Base-by-base conservation (phyloP, 1,140 invertebrate genomes). In the Diorhabda sublineata region DNA sequence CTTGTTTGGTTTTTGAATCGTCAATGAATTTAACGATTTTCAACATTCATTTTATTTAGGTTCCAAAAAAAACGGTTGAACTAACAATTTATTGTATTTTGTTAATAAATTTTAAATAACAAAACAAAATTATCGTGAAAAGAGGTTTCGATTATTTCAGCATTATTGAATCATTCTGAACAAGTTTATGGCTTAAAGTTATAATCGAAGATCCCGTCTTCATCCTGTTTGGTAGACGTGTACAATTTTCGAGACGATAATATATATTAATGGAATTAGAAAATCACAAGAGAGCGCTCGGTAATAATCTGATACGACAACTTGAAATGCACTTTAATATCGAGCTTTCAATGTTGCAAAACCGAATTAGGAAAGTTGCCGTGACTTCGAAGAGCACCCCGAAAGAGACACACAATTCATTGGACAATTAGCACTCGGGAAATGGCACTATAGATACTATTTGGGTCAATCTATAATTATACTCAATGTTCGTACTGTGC, bases 391-490 rank as follows among this genome's bases (percentile, higher is more conserved):
- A 62, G 64, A 70, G 64, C 56, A 45, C 52, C 60, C 47, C 47
- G 2, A n/a, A 52, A 52, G 47, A 52, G 47, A 52, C 43, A 64
- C 62, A 71, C 69, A 71, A 71, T 71, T 64, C 66, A 67, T 60
- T 60, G 69, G 66, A 71, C 69, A 71, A 71, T 71, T 71, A 65
- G 65, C 65, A 71, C 65, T 71, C 66, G 69, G 65, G 61, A 71
- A 71, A 71, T 71, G 61, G 66, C 66, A 58, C 8, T 45, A 52
- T 26, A 64, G 61, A 58, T 45, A 63, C 65, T 64, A 71, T 71
- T 52, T 64, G 9, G 69, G 69, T 71, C 69, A 71, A 71, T 67
- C 69, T 71, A 67, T 71, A 71, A 71, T 71, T 67, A 67, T 59
- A 67, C 61, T 43, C 66, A 71, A 71, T 71, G 66, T 61, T 58